phyloP scores from a whole-genome alignment of 2,888 invertebrate species.

The Gymnoscelis rufifasciata region DNA sequence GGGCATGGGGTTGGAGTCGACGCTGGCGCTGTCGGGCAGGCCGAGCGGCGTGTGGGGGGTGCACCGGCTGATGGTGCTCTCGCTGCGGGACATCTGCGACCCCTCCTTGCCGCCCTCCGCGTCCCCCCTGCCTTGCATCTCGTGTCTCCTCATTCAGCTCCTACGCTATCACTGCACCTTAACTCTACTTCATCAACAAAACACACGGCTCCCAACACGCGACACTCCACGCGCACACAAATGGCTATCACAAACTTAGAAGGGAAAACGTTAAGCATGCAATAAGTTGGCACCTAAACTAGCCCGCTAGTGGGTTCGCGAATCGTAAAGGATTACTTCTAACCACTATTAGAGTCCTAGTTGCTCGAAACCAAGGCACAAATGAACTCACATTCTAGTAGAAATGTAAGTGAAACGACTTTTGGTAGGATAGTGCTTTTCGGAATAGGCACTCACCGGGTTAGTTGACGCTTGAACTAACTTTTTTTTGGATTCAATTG shows the following conservation, averaged over 20 bases:
- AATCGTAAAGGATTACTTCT: conserved; percentile 40
- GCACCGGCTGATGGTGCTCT: conserved; percentile 82
- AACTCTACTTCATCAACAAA: conserved; percentile 69
- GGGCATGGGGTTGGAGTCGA: conserved; percentile 90
- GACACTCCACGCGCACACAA: conserved; percentile 45
- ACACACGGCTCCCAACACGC: conserved; percentile 53
- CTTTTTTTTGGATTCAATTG: conserved; percentile 28
- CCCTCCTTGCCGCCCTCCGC: conserved; percentile 58
- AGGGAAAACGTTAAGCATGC: conserved; percentile 68
- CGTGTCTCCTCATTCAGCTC: conserved; percentile 67
- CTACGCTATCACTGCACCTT: conserved; percentile 69
- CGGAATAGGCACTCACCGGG: conserved; percentile 55
- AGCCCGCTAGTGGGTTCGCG: conserved; percentile 42
- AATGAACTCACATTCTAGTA: conserved; percentile 37
- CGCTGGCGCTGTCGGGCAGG: conserved; percentile 87
- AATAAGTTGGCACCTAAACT: conserved; percentile 57
- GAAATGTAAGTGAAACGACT: conserved; percentile 28
- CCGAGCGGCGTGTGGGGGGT: conserved; percentile 73
- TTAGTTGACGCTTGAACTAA: conserved; percentile 44
- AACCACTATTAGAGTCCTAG: conserved; percentile 43
- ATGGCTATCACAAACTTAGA: conserved; percentile 57
- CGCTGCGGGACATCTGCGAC: conserved; percentile 85
- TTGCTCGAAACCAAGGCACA: conserved; percentile 42
- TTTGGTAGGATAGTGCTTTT: conserved; percentile 12
- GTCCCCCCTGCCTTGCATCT: conserved; percentile 66